Evolutionary conservation across 1,140 invertebrate species (phyloP).

Genomic region (Drosophila nannoptera): DNA sequence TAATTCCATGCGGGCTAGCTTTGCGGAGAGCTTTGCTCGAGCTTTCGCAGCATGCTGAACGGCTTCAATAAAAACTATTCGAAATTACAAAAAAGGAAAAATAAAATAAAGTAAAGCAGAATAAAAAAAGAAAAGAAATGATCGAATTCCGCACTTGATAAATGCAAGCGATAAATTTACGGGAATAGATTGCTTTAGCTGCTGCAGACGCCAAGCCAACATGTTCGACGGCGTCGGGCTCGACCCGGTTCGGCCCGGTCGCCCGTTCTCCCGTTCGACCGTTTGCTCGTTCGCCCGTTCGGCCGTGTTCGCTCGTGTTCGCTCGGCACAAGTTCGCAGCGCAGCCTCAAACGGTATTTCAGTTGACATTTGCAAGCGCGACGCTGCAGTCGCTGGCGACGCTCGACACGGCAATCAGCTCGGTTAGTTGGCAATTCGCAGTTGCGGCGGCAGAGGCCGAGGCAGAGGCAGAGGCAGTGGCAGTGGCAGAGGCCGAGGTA

Average conservation of each 20-base stretch:
- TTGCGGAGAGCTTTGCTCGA: too few relatives aligned
- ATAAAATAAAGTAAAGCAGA: neutral
- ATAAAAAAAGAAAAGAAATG: neutral
- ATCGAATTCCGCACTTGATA: neutral
- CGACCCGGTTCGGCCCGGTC: neutral
- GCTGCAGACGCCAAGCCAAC: neutral
- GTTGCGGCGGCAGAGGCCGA: neutral
- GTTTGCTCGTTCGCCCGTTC: neutral
- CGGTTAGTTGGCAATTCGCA: conserved; percentile 24
- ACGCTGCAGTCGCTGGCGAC: conserved; percentile 41
- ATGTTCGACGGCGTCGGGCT: conserved; percentile 9
- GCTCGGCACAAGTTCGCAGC: neutral
- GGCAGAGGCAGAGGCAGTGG: neutral
- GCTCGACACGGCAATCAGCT: conserved; percentile 25
- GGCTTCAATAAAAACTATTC: too few relatives aligned
- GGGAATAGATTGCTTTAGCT: neutral
- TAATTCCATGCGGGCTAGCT: too few relatives aligned
- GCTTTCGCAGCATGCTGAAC: too few relatives aligned
- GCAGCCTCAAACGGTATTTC: conserved; percentile 12
- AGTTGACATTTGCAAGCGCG: conserved; percentile 46
- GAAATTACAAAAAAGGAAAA: too few relatives aligned
- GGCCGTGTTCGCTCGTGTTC: neutral
- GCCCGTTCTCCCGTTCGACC: too few relatives aligned
- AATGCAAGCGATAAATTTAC: neutral
- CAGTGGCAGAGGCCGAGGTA: neutral